Conservation (phyloP, 1,140 invertebrate species). For the Penaeus chinensis region DNA sequence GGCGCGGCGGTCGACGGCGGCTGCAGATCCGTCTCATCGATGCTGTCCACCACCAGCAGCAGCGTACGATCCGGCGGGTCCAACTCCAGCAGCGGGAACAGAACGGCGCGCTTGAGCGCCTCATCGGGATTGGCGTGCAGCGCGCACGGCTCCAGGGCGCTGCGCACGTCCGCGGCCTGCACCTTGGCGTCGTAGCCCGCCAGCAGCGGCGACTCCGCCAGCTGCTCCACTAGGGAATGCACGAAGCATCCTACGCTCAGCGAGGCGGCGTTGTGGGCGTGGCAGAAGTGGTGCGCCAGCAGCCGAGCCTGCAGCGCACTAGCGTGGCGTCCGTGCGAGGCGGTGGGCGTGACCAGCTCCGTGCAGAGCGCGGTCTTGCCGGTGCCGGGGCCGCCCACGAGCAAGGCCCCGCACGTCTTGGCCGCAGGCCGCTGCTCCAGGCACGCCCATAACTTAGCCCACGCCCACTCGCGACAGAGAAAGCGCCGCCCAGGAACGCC, state of each 20-base stretch:
- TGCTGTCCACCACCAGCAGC: conserved; percentile 89
- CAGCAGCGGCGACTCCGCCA: conserved; percentile 72
- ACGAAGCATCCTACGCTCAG: conserved; percentile 87
- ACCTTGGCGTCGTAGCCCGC: conserved; percentile 83
- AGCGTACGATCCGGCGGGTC: conserved; percentile 84
- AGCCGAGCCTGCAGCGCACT: conserved; percentile 79
- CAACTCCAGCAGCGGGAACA: conserved; percentile 87
- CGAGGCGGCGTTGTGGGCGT: conserved; percentile 74
- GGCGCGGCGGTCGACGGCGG: conserved; percentile 66
- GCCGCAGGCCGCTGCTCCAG: conserved; percentile 65
- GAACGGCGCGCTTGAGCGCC: conserved; percentile 86
- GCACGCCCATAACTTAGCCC: conserved; percentile 83
- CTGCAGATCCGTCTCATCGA: conserved; percentile 79
- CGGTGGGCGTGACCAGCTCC: conserved; percentile 81
- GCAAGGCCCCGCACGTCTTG: conserved; percentile 79
- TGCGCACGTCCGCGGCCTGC: conserved; percentile 76
- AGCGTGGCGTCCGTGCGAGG: conserved; percentile 77
- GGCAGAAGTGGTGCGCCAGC: conserved; percentile 85
- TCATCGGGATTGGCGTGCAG: conserved; percentile 83
- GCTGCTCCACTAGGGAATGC: conserved; percentile 83
- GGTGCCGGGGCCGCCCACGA: conserved; percentile 89
- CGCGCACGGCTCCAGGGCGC: conserved; percentile 64
- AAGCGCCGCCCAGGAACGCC: conserved; percentile 74
- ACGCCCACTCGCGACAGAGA: conserved; percentile 92
- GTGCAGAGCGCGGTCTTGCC: conserved; percentile 83